phyloP scores from a whole-genome alignment of 2,113 vertebrate genomes.

The Cathartes aura region DNA sequence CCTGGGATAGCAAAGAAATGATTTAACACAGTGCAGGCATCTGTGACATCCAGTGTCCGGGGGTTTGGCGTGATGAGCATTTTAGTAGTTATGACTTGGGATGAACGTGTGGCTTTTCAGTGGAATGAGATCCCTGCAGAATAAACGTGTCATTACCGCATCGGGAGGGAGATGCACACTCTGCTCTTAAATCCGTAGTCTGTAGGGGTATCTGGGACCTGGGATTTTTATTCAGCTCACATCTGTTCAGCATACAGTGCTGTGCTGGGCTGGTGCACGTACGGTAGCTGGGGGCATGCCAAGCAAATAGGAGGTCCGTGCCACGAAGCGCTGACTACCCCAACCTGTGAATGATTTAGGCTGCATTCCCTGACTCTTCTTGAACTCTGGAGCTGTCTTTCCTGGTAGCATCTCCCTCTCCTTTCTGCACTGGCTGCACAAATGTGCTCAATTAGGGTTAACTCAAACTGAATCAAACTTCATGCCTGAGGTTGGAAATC shows the following conservation, averaged over 20 bases:
- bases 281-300: slow-evolving; percentile 13
- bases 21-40: not conserved
- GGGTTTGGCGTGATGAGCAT: not conserved
- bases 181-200: not conserved
- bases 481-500: slow-evolving; percentile 71
- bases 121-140: not conserved
- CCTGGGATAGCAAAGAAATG: not conserved
- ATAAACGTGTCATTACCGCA: not conserved
- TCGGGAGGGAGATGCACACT: fast-evolving
- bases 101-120: not conserved
- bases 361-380: not conserved
- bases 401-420: slow-evolving; percentile 8
- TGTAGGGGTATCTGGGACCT: not conserved
- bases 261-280: not conserved
- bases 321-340: not conserved
- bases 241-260: slow-evolving; percentile 27
- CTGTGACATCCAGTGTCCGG: not conserved
- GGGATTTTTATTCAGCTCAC: slow-evolving; percentile 48
- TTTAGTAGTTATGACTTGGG: not conserved
- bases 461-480: slow-evolving; percentile 76
- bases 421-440: slow-evolving; percentile 23
- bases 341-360: slow-evolving; percentile 1
- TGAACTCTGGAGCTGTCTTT: slow-evolving; percentile 27
- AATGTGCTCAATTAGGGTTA: slow-evolving; percentile 79
- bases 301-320: not conserved